Evolutionary conservation across 2,797 vertebrate species (phyloP).

Genomic region (Taenioides sp.): DNA sequence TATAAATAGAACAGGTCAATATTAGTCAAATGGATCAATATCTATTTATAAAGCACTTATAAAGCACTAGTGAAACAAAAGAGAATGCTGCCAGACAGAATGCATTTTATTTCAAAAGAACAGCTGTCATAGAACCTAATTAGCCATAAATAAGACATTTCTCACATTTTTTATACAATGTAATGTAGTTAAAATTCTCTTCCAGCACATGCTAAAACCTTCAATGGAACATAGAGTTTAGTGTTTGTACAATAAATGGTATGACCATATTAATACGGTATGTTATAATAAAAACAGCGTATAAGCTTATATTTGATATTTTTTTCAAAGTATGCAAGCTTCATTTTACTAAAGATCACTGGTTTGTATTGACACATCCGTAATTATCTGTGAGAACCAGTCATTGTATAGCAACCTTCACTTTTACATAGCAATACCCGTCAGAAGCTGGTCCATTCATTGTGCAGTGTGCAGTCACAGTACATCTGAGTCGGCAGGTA

Average conservation of each 20-base stretch:
- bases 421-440: background rate
- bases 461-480: conserved; percentile 8
- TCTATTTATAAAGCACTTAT: too few relatives aligned
- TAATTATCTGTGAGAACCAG: background rate
- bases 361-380: background rate
- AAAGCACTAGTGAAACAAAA: background rate
- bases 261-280: background rate
- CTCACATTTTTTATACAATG: background rate
- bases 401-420: background rate
- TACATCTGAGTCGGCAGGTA: conserved; percentile 41
- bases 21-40: background rate
- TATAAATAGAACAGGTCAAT: background rate
- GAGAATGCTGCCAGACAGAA: background rate
- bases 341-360: background rate
- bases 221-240: background rate
- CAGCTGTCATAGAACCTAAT: too few relatives aligned
- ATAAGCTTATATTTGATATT: background rate
- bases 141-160: background rate
- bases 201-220: background rate
- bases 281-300: background rate
- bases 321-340: background rate
- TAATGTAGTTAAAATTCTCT: background rate
- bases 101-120: too few relatives aligned
- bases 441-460: conserved; percentile 4
- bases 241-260: background rate